Base-by-base conservation (phyloP, 2,888 invertebrate species). In the Drosophila prolongata region DNA sequence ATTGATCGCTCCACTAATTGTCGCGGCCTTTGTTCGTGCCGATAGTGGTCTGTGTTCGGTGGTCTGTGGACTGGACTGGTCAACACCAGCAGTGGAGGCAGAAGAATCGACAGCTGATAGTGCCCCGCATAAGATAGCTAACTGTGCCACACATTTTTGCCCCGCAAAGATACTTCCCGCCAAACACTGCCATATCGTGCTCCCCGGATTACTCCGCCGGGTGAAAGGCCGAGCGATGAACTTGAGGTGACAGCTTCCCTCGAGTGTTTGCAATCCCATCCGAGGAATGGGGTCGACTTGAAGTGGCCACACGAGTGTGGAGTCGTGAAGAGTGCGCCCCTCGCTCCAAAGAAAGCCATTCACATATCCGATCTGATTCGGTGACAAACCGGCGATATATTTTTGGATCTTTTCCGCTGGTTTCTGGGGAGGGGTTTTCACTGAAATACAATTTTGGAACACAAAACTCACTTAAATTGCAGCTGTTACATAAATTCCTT, bases 1-100 rank as follows among this genome's bases (percentile, higher is more conserved):
- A 84, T 84, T 84, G 83, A 78, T 76, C 83, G 85, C 83, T 80
- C 87, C 76, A 85, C 87, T 85, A 85, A 85, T 85, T 85, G 85
- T 87, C 85, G 72, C 67, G 42, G 73, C 67, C 80, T 85, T 85
- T 85, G 85, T 85, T 87, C 84, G 24, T 79, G 87, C 85, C 87
- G 85, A 87, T 84, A 77, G 72, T 75, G 67, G 52, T 4, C 40
- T 40, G 40, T 40, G 52, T 5, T 40, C 38, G 6, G 6, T 43
- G 43, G 13, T 43, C 27, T 13, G 1, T 30, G 30, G 30, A 8
- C 30, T 38, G 13, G 6, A 11, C 14, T 44, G 44, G 62, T 46
- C 65, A 53, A 34, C 44, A 35, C 44, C 38, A 49, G 34, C 42
- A 6, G 1, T 14, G 11, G 40, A 34, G 38, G 14, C 59, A 19